Evolutionary conservation across 1,140 invertebrate species (phyloP).

Genomic region (Ips nitidus): DNA sequence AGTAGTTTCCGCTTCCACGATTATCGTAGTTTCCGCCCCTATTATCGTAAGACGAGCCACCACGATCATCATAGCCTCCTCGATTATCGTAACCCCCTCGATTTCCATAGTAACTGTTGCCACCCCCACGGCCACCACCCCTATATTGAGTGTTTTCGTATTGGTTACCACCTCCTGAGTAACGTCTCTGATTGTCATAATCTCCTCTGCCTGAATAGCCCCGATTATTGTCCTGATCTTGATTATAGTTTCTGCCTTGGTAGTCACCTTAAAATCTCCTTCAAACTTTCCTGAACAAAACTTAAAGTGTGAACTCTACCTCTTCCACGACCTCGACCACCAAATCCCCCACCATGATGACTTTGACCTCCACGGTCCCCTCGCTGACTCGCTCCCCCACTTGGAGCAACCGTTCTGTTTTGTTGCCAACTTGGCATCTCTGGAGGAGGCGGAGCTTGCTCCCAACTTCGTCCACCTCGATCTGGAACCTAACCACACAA

Average conservation of each 20-base stretch:
- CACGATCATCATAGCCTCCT: slow-evolving; percentile 28
- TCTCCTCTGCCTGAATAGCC: slow-evolving; percentile 17
- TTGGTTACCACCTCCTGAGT: slow-evolving; percentile 7
- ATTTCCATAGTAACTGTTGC: background rate
- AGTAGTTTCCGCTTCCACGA: background rate
- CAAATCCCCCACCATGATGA: slow-evolving; percentile 21
- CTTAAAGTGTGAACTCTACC: background rate
- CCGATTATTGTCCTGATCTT: background rate
- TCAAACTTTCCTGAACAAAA: background rate
- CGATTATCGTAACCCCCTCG: slow-evolving; percentile 14
- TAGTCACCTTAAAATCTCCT: slow-evolving; percentile 6
- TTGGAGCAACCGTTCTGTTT: slow-evolving; percentile 41
- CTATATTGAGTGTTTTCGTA: too few relatives aligned
- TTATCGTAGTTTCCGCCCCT: slow-evolving; percentile 31
- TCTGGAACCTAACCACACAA: slow-evolving; percentile 67
- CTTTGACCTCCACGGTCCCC: slow-evolving; percentile 36
- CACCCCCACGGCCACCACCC: too few relatives aligned
- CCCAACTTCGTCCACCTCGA: slow-evolving; percentile 84
- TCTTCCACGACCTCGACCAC: slow-evolving; percentile 19
- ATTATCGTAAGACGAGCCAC: slow-evolving; percentile 22
- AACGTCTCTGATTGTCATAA: slow-evolving; percentile 10
- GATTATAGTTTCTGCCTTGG: slow-evolving; percentile 17
- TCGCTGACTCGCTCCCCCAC: slow-evolving; percentile 41
- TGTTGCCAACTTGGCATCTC: slow-evolving; percentile 95
- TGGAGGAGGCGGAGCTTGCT: slow-evolving; percentile 87